phyloP scores from a whole-genome alignment of 2,888 invertebrate genomes.

The Myathropa florea region DNA sequence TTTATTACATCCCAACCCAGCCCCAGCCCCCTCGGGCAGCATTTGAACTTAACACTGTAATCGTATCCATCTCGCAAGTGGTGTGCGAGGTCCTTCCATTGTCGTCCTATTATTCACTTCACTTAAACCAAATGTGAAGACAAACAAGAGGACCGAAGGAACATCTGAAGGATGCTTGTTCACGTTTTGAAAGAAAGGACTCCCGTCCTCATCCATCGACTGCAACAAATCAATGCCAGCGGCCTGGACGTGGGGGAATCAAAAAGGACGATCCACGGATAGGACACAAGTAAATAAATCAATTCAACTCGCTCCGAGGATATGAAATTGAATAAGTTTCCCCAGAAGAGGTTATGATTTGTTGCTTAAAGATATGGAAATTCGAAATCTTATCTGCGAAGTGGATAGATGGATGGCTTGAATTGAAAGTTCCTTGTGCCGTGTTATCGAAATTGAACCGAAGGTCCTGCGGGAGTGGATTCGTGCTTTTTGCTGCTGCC shows the following conservation, averaged over 20 bases:
- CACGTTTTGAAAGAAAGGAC: background rate
- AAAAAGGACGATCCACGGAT: constrained; percentile 1
- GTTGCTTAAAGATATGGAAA: constrained; percentile 65
- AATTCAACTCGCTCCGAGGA: constrained; percentile 59
- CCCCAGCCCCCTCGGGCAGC: background rate
- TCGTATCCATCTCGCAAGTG: background rate
- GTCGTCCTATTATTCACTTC: constrained; percentile 40
- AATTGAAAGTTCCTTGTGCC: constrained; percentile 39
- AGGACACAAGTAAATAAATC: constrained; percentile 67
- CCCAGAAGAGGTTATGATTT: constrained; percentile 63
- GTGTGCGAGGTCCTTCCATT: background rate
- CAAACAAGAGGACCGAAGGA: constrained; percentile 21
- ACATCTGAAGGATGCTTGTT: background rate
- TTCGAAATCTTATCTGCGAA: constrained; percentile 3
- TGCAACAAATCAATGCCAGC: constrained; percentile 52
- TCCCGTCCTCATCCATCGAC: constrained; percentile 33
- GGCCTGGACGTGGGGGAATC: background rate
- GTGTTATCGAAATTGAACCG: constrained; percentile 9
- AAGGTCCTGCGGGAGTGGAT: background rate
- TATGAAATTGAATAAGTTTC: constrained; percentile 70
- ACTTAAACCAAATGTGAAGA: constrained; percentile 25
- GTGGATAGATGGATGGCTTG: constrained; percentile 7
- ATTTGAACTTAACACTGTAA: constrained; percentile 26
- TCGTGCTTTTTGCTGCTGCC: constrained; percentile 8
- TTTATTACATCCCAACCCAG: constrained; percentile 21